Evolutionary conservation across 2,113 vertebrate genomes (phyloP).

Genomic region (Mus pahari): DNA sequence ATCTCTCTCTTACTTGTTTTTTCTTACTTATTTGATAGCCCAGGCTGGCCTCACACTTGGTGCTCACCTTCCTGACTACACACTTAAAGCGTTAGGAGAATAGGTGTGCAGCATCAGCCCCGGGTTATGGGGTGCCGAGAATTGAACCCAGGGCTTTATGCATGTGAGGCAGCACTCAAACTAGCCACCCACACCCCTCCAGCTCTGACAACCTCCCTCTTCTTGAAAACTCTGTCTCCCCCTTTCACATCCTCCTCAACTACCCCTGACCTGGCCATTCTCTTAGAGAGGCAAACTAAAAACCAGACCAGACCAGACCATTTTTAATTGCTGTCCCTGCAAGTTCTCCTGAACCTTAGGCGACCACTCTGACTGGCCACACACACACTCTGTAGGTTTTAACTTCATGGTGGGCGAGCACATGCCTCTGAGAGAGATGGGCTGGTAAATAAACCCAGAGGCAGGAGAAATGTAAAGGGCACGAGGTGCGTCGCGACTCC

Average conservation of each 20-base stretch:
- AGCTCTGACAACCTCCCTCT: neutral
- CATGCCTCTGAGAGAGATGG: conserved; percentile 9
- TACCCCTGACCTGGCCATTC: neutral
- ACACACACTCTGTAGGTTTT: neutral
- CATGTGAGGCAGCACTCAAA: too few species aligned
- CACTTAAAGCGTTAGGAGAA: neutral
- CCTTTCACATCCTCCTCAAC: neutral
- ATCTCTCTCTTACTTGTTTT: neutral
- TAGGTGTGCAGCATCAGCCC: too few species aligned
- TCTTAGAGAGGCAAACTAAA: conserved; percentile 44
- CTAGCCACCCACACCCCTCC: neutral
- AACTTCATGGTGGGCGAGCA: neutral
- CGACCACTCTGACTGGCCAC: neutral
- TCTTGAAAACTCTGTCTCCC: neutral
- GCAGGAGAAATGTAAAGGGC: neutral
- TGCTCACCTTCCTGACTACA: neutral
- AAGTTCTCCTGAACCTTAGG: neutral
- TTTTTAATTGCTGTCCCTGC: neutral
- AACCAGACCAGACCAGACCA: neutral
- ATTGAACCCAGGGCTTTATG: neutral
- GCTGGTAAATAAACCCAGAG: conserved; percentile 36
- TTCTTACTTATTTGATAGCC: neutral
- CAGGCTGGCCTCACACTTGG: neutral
- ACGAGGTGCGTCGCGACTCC: neutral
- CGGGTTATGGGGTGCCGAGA: neutral